A percentile compares a stretch with the other conserved stretches of the same genome.
These are phyloP conservation scores for Trissolcus basalis DNA, from an alignment of 1,140 invertebrate species.

Conservation along the genomic window DNA sequence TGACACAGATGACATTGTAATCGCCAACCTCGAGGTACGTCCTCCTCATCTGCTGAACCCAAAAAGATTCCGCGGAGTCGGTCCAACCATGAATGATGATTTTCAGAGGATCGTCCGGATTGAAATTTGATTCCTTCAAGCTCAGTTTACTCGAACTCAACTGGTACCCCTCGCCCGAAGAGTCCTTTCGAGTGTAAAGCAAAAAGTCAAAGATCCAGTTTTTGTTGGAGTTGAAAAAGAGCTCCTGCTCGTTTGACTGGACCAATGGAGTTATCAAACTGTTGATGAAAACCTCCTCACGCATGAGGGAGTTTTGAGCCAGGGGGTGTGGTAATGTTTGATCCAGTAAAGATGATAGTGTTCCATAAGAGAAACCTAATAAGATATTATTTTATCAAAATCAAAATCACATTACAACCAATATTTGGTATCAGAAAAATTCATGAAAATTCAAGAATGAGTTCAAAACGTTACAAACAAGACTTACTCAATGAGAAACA, in stretches of 20 bases:
- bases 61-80: constrained; percentile 63
- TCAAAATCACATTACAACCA: no score
- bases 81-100: constrained; percentile 79
- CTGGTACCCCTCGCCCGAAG: constrained; percentile 15
- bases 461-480: no score
- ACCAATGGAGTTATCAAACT: constrained; percentile 14
- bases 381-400: no score
- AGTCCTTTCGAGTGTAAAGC: constrained; percentile 61
- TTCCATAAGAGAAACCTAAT: no score
- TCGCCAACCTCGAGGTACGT: constrained; percentile 78
- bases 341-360: no score
- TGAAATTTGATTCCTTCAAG: constrained; percentile 65
- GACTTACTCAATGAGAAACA: no score
- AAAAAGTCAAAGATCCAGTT: constrained; percentile 46
- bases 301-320: constrained; percentile 9
- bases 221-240: constrained; percentile 11
- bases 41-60: constrained; percentile 64
- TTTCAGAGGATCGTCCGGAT: constrained; percentile 63
- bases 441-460: no score
- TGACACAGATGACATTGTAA: constrained; percentile 80
- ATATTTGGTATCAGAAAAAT: no score
- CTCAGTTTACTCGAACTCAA: constrained; percentile 37
- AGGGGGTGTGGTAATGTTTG: no score
- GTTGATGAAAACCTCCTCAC: constrained; percentile 12
- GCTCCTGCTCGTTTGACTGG: not conserved